phyloP scores from a whole-genome alignment of 2,113 vertebrate genomes.

The Stomatorhinus ivindoensis region DNA sequence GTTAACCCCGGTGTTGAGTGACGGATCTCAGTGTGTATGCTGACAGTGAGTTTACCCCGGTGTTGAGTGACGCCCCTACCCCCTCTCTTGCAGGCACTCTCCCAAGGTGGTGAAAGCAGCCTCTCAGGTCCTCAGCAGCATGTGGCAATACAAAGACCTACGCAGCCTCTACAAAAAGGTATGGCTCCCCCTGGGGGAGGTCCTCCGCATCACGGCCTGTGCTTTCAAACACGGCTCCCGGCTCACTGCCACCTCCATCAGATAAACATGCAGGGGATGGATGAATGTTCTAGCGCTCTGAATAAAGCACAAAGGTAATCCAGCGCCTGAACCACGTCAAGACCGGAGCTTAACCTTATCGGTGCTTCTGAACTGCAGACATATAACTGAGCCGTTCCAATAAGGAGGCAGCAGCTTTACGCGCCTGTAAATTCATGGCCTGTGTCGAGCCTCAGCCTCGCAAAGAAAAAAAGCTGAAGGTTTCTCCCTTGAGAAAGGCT shows the following conservation, averaged over 20 bases:
- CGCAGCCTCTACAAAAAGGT: slow-evolving; percentile 99
- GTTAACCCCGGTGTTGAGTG: background rate
- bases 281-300: background rate
- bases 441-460: background rate
- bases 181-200: slow-evolving; percentile 15
- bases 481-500: background rate
- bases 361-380: background rate
- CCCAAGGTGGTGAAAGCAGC: slow-evolving; percentile 98
- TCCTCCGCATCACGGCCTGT: background rate
- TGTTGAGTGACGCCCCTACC: slow-evolving; percentile 6
- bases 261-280: background rate
- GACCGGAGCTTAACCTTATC: background rate
- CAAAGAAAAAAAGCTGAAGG: background rate
- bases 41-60: background rate
- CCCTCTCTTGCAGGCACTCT: slow-evolving; percentile 74
- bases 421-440: background rate
- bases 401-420: background rate
- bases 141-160: slow-evolving; percentile 99
- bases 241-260: background rate
- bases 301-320: background rate
- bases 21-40: background rate
- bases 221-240: background rate
- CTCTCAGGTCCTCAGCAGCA: slow-evolving; percentile 97
- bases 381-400: background rate
- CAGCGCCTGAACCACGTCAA: background rate